phyloP scores from a whole-genome alignment of 2,797 vertebrate species.

The Molossus alvarezi region DNA sequence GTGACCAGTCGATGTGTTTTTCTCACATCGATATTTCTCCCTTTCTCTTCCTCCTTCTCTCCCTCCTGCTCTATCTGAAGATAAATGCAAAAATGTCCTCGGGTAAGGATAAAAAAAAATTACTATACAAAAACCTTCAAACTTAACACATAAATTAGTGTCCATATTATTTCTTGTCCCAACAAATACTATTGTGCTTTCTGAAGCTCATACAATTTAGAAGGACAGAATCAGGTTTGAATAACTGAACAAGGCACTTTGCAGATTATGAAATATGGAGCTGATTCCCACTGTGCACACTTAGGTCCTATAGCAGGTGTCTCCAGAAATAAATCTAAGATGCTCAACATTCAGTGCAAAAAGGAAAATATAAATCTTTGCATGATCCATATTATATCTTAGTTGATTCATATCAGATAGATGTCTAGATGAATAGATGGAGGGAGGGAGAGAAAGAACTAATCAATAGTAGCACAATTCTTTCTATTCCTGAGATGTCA shows the following conservation, averaged over 20 bases:
- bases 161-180: not conserved
- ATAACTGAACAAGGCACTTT: not conserved
- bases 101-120: not conserved
- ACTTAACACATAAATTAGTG: not conserved
- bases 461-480: not conserved
- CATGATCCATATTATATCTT: not conserved
- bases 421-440: not conserved
- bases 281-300: not conserved
- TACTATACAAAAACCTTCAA: not conserved
- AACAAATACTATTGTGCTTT: not conserved
- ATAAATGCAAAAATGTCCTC: no score
- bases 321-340: not conserved
- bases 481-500: constrained; percentile 8
- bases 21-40: no score
- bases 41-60: no score
- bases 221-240: constrained; percentile 13
- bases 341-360: not conserved
- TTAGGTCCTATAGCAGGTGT: not conserved
- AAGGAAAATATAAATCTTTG: not conserved
- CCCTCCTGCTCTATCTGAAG: no score
- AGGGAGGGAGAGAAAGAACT: not conserved
- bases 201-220: not conserved
- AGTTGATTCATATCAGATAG: not conserved
- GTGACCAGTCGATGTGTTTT: no score
- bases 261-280: not conserved